Conservation (phyloP, 1,140 invertebrate genomes). For the Tribolium castaneum region DNA sequence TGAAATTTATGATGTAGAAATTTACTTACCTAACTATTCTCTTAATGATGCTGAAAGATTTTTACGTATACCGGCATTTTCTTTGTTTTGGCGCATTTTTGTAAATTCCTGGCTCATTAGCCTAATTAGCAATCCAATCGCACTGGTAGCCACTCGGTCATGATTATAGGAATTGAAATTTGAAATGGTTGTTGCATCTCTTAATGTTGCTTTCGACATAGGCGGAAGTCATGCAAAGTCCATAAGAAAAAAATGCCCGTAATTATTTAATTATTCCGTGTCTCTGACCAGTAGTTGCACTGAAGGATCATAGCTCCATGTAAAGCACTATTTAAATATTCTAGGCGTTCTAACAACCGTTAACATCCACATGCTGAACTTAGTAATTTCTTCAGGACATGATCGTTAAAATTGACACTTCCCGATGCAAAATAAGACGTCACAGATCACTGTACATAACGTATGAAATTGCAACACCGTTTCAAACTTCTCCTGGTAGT, state of each 20-base stretch:
- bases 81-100: not conserved
- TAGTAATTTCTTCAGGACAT: slow-evolving; percentile 35
- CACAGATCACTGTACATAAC: slow-evolving; percentile 1
- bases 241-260: slow-evolving; percentile 10
- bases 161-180: slow-evolving; percentile 7
- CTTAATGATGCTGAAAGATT: not conserved
- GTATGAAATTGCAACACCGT: slow-evolving; percentile 11
- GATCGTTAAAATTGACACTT: slow-evolving; percentile 44
- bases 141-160: not conserved
- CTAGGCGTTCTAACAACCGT: slow-evolving; percentile 26
- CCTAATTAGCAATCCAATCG: slow-evolving; percentile 7
- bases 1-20: not conserved
- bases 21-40: not conserved
- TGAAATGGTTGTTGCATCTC: slow-evolving; percentile 8
- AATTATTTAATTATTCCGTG: slow-evolving; percentile 38
- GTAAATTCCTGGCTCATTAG: not conserved
- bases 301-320: slow-evolving; percentile 13
- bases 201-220: slow-evolving; percentile 24
- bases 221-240: slow-evolving; percentile 33
- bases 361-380: slow-evolving; percentile 29
- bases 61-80: not conserved
- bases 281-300: slow-evolving; percentile 6
- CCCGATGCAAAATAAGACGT: slow-evolving; percentile 35
- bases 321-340: slow-evolving; percentile 33
- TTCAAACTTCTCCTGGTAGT: not conserved